Conservation (phyloP, 2,113 vertebrate species). For the Sphyrna mokarran region DNA sequence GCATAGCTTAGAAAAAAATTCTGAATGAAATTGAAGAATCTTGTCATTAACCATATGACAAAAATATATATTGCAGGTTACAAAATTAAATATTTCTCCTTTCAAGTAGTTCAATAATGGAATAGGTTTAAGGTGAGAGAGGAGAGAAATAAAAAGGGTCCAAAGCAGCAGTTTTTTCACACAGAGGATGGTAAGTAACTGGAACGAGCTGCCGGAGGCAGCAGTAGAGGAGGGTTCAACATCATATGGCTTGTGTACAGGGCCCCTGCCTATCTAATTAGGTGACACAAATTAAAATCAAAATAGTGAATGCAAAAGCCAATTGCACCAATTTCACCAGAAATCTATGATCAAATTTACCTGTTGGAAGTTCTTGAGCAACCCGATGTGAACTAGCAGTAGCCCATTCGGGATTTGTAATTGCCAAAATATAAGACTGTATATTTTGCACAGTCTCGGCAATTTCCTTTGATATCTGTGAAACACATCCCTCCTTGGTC, state of each 20-base stretch:
- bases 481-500: constrained; percentile 49
- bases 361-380: constrained; percentile 81
- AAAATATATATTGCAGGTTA: neutral
- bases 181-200: too few species aligned
- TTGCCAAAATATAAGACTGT: constrained; percentile 74
- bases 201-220: too few species aligned
- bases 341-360: constrained; percentile 47
- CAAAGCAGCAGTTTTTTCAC: too few species aligned
- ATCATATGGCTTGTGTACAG: neutral
- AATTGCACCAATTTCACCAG: neutral
- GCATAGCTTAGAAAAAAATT: neutral
- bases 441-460: constrained; percentile 63
- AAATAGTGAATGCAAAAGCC: neutral
- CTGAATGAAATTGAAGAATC: neutral
- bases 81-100: neutral
- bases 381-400: constrained; percentile 80
- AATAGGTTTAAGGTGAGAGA: too few species aligned
- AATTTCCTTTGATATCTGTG: constrained; percentile 60
- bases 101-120: neutral
- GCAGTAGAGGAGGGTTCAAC: neutral
- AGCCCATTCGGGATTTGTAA: constrained; percentile 81
- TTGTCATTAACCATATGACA: neutral
- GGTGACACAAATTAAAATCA: neutral
- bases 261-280: neutral
- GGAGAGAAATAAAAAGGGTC: too few species aligned